These are phyloP conservation scores for Eupithecia inturbata DNA, from an alignment of 2,888 invertebrate species.

Conservation along the genomic window DNA sequence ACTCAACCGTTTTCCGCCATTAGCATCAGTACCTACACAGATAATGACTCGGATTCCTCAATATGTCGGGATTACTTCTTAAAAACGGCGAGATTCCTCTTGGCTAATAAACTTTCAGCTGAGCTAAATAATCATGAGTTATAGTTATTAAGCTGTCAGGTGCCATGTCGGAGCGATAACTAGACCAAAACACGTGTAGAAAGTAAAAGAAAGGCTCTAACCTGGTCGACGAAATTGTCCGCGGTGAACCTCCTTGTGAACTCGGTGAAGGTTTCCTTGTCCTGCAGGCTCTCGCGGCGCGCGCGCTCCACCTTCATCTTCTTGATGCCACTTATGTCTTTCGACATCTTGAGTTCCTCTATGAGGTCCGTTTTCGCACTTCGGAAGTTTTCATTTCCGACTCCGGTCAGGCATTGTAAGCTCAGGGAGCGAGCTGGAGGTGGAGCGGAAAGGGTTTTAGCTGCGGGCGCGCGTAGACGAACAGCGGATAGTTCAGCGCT, in stretches of 20 bases:
- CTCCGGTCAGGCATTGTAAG: conserved; percentile 87
- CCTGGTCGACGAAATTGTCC: conserved; percentile 95
- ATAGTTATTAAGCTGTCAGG: conserved; percentile 35
- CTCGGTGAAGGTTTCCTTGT: conserved; percentile 93
- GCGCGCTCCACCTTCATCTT: conserved; percentile 96
- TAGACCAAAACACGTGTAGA: conserved; percentile 36
- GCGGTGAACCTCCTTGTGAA: conserved; percentile 93
- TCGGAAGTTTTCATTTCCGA: conserved; percentile 86
- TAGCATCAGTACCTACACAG: conserved; percentile 34
- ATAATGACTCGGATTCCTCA: conserved; percentile 30
- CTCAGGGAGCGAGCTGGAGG: conserved; percentile 87
- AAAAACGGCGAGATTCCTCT: conserved; percentile 22
- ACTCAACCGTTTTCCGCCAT: conserved; percentile 39
- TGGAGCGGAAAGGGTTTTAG: conserved; percentile 94
- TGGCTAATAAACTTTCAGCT: conserved; percentile 23
- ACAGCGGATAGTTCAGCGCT: conserved; percentile 94
- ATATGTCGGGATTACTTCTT: conserved; percentile 22
- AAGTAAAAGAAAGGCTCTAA: conserved; percentile 72
- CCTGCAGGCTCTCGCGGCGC: conserved; percentile 91
- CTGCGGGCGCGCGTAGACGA: conserved; percentile 89
- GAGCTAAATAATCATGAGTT: conserved; percentile 24
- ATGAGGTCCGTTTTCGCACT: conserved; percentile 93
- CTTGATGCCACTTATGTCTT: conserved; percentile 96
- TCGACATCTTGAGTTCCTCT: conserved; percentile 95
- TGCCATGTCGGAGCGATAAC: conserved; percentile 40